Evolutionary conservation across 2,113 vertebrate genomes (phyloP).

Genomic region (Apeltes quadracus): DNA sequence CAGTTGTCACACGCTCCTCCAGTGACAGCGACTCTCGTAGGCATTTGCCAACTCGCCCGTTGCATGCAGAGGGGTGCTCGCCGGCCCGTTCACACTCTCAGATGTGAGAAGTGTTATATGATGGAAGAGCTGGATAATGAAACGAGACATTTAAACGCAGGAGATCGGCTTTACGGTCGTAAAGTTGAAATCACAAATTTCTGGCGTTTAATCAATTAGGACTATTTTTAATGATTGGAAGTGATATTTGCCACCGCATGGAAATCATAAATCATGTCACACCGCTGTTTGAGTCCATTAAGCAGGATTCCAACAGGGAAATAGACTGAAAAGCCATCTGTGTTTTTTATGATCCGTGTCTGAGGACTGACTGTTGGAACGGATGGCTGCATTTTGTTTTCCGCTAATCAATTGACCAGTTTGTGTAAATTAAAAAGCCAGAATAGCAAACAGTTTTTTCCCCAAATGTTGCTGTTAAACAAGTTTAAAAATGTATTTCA

Average conservation of each 20-base stretch:
- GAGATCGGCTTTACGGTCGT: neutral
- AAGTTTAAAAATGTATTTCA: neutral
- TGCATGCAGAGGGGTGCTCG: constrained; percentile 15
- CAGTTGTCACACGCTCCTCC: constrained; percentile 42
- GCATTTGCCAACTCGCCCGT: constrained; percentile 9
- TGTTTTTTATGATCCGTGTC: neutral
- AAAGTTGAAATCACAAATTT: neutral
- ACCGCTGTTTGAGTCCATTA: neutral
- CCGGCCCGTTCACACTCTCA: neutral
- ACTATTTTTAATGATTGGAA: neutral
- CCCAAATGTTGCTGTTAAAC: too few relatives aligned
- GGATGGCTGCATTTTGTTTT: neutral
- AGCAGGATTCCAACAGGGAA: neutral
- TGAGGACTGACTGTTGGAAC: neutral
- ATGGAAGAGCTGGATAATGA: neutral
- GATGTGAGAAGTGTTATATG: neutral
- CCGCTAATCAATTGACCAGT: neutral
- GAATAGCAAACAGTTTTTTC: neutral
- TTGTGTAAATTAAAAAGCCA: neutral
- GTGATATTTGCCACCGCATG: neutral
- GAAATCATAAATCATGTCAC: neutral
- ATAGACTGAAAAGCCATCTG: neutral
- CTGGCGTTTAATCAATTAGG: neutral
- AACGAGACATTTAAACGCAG: neutral
- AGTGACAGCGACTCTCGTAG: constrained; percentile 23